Evolutionary conservation across 2,797 vertebrate species (phyloP).

Genomic region (Hemibagrus guttatus): DNA sequence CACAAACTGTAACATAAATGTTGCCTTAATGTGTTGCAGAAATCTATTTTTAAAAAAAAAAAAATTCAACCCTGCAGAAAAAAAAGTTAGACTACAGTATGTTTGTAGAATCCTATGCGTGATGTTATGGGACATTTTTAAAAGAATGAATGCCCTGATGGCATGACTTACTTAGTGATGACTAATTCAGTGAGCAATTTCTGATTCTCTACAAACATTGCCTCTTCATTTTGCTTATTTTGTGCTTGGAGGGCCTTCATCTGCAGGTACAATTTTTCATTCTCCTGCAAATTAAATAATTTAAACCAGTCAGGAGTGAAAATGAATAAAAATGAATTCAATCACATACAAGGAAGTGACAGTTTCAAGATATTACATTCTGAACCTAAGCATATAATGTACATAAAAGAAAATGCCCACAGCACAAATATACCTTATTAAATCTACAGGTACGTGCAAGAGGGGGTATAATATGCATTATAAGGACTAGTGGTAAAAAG

Average conservation of each 20-base stretch:
- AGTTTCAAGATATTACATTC: background rate
- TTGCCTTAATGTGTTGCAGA: background rate
- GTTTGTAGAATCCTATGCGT: background rate
- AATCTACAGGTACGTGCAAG: background rate
- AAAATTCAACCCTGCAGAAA: background rate
- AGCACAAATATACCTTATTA: background rate
- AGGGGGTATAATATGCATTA: background rate
- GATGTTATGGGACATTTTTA: background rate
- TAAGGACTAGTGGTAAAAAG: background rate
- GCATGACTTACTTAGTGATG: conserved; percentile 77
- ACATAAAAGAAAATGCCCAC: background rate
- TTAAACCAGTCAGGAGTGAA: conserved; percentile 15
- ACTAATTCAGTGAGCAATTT: conserved; percentile 80
- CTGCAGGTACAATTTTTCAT: conserved; percentile 87
- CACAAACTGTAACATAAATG: background rate
- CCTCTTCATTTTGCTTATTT: conserved; percentile 85
- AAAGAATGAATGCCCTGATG: background rate
- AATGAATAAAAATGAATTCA: background rate
- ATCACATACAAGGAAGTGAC: background rate
- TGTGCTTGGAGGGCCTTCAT: conserved; percentile 84
- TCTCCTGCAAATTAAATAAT: conserved; percentile 79
- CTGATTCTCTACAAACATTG: conserved; percentile 91
- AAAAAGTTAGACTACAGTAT: background rate
- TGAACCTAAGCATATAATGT: background rate
- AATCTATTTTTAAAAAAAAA: background rate